Conservation (phyloP, 2,888 invertebrate species). For the Luperina nickerlii region DNA sequence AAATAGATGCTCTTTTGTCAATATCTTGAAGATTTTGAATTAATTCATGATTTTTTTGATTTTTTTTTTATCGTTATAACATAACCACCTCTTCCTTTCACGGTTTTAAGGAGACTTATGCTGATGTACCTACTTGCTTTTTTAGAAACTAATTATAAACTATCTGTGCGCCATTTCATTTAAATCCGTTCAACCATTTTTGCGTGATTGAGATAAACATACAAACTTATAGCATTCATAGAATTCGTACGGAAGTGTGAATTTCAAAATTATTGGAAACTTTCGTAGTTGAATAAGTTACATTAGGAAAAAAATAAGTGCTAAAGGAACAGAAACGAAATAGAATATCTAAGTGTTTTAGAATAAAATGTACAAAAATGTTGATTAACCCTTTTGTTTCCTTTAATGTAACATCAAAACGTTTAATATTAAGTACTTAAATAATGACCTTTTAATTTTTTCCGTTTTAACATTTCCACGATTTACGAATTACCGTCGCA, state of each 20-base stretch:
- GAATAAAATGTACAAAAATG: neutral
- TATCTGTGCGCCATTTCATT: too few species aligned
- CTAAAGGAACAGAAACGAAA: neutral
- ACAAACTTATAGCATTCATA: too few species aligned
- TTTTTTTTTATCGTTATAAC: too few species aligned
- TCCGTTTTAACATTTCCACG: neutral
- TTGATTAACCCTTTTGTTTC: neutral
- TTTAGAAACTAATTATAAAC: too few species aligned
- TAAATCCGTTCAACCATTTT: too few species aligned
- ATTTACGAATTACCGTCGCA: neutral
- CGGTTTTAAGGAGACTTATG: too few species aligned
- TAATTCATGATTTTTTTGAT: neutral
- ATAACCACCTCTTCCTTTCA: too few species aligned
- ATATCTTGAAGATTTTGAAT: neutral
- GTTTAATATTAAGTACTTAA: neutral
- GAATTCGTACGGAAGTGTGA: too few species aligned
- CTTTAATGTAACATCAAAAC: constrained; percentile 10
- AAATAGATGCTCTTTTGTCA: neutral
- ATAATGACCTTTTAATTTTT: neutral
- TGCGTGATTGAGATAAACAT: too few species aligned
- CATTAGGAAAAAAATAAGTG: neutral
- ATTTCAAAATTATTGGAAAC: too few species aligned
- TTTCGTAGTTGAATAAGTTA: neutral
- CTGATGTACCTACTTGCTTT: too few species aligned
- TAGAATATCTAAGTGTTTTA: neutral